Evolutionary conservation across 2,888 invertebrate genomes (phyloP), one percentile per base, ranked within the genome.

Genomic region (Yponomeuta malinellus): DNA sequence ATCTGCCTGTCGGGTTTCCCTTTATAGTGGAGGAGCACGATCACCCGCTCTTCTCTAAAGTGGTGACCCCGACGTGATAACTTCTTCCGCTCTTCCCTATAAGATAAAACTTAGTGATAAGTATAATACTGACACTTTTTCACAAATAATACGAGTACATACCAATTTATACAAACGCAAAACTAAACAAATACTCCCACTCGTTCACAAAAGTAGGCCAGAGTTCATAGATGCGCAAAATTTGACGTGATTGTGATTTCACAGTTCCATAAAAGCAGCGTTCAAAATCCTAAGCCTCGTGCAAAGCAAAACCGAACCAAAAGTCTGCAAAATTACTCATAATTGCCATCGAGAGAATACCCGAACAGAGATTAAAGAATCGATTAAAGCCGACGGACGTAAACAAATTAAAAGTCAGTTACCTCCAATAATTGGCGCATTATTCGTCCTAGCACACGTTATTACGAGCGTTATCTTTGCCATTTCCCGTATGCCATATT

Each of bases 401-500:
- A 59, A 59, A 59, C 52, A 1, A 59, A 59, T 59, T 59, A 59
- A 59, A 59, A 12, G 15, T 12, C 52, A 15, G 52, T 59, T 59
- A 59, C 52, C 52, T 12, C 15, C 64, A 10, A 64, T 64, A 64
- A 64, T 64, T 64, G 64, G 64, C 64, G 31, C 10, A 64, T 29
- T 29, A 59, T 63, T 70, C 31, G 10, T 63, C 31, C 15, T 23
- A 52, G n/a, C 31, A 64, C 64, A 52, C 31, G 43, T 37, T 68
- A 23, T 31, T 29, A 66, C 4, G 12, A 12, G 66, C 48, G 37
- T 68, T 59, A 69, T 59, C 67, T 67, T 43, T n/a, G 33, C 29
- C 37, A 67, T 67, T 67, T 67, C 67, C 67, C n/a, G 65, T 29
- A 2, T 37, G 29, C 33, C 43, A 59, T 69, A 69, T 52, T 48